A percentile compares a stretch with the other conserved stretches of the same genome.
phyloP scores from a whole-genome alignment of 2,113 vertebrate genomes.

The Rhinolophus sinicus region DNA sequence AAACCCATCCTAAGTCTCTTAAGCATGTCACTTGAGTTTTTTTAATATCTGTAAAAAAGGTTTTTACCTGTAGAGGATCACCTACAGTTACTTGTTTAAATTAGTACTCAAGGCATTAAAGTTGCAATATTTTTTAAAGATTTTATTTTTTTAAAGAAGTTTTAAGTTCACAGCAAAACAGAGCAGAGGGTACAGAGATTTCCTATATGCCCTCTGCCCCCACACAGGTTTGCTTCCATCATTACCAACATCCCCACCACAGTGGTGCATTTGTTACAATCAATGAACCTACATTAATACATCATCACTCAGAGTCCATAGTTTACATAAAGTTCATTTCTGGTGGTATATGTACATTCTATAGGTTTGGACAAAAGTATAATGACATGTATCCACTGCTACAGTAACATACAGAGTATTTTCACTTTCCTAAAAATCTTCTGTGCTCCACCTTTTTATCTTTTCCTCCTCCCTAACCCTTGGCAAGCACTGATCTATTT shows the following conservation, averaged over 20 bases:
- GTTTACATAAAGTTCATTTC: neutral
- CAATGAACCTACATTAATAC: neutral
- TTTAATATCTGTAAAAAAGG: neutral
- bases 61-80: neutral
- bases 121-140: constrained; percentile 73
- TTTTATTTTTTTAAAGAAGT: neutral
- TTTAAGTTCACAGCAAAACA: neutral
- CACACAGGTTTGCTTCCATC: neutral
- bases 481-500: neutral
- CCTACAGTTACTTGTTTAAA: neutral
- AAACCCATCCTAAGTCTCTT: neutral
- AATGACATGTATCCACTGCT: neutral
- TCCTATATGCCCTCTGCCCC: neutral
- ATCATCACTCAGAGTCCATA: neutral
- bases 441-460: neutral
- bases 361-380: neutral
- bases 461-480: neutral
- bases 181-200: neutral
- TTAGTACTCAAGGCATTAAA: neutral
- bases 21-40: neutral
- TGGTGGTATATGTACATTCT: too few species aligned
- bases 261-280: too few species aligned
- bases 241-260: neutral
- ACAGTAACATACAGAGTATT: neutral
- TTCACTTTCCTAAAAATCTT: neutral